A percentile compares a stretch with the other conserved stretches of the same genome.
phyloP scores from a whole-genome alignment of 1,140 invertebrate genomes.

The Halesus radiatus region DNA sequence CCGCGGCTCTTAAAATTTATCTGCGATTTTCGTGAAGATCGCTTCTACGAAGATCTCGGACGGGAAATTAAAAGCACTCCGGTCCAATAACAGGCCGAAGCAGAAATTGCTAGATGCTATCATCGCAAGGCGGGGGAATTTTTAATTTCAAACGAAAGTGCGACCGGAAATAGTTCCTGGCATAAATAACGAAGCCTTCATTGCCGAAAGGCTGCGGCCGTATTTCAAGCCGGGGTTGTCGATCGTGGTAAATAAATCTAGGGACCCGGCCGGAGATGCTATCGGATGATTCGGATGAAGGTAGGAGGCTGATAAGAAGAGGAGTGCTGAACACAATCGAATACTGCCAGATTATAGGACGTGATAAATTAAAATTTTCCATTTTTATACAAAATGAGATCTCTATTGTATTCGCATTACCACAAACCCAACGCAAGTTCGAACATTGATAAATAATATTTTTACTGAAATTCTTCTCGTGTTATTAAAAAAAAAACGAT shows the following conservation, averaged over 20 bases:
- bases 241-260: conserved; percentile 35
- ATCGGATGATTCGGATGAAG: conserved; percentile 8
- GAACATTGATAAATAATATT: too few relatives aligned
- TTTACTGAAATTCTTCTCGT: too few relatives aligned
- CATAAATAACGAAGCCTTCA: conserved; percentile 50
- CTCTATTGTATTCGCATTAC: neutral
- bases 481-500: too few relatives aligned
- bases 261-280: neutral
- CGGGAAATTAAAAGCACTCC: conserved; percentile 56
- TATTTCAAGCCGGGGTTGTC: conserved; percentile 1
- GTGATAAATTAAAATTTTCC: neutral
- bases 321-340: conserved; percentile 21
- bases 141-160: conserved; percentile 56
- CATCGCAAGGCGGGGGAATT: conserved; percentile 39
- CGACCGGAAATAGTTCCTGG: conserved; percentile 52
- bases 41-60: conserved; percentile 33
- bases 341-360: neutral
- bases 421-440: neutral
- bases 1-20: conserved; percentile 27
- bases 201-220: neutral
- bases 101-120: conserved; percentile 50
- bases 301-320: neutral
- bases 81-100: conserved; percentile 43
- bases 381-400: neutral
- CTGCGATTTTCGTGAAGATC: conserved; percentile 19